Percentiles rank a stretch among this genome's conserved stretches.
Conservation (phyloP, 2,888 invertebrate genomes). For the Drosophila engyochracea region DNA sequence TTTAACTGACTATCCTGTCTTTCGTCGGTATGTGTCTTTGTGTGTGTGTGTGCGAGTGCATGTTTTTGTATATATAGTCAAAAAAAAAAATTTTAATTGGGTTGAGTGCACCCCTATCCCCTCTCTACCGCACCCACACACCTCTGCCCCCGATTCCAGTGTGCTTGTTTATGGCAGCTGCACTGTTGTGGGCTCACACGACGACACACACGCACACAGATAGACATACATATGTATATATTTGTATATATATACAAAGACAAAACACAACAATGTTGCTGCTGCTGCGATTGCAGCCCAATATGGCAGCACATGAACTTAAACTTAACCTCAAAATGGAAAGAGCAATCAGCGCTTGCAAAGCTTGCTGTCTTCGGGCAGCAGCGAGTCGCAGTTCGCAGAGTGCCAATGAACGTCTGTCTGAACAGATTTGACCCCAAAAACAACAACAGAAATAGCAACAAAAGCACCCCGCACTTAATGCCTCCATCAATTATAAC, state of each 20-base stretch:
- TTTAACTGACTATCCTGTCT: slow-evolving; percentile 33
- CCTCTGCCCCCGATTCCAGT: slow-evolving; percentile 13
- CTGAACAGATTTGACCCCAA: slow-evolving; percentile 40
- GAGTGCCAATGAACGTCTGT: slow-evolving; percentile 43
- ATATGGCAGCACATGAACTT: slow-evolving; percentile 65
- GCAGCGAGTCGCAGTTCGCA: slow-evolving; percentile 2
- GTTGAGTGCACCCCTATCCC: slow-evolving; percentile 45
- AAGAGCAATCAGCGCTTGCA: slow-evolving; percentile 16
- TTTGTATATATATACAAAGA: slow-evolving; percentile 8
- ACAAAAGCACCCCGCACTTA: not conserved
- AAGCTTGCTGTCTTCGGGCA: slow-evolving; percentile 1
- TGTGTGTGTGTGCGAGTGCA: slow-evolving; percentile 12
- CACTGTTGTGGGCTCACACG: slow-evolving; percentile 44
- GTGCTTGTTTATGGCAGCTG: slow-evolving; percentile 34
- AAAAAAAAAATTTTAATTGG: slow-evolving; percentile 29
- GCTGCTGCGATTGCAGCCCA: slow-evolving; percentile 31
- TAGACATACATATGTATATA: slow-evolving; percentile 3
- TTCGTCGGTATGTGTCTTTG: slow-evolving; percentile 8
- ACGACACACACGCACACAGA: slow-evolving; percentile 8
- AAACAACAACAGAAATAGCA: slow-evolving; percentile 2
- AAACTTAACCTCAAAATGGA: slow-evolving; percentile 60
- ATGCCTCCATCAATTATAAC: slow-evolving; percentile 5
- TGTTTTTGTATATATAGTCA: slow-evolving; percentile 38
- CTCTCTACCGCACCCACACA: not conserved
- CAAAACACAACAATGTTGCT: slow-evolving; percentile 33